Conservation (phyloP, 2,797 vertebrate genomes). For the Acrossocheilus wenchowensis region DNA sequence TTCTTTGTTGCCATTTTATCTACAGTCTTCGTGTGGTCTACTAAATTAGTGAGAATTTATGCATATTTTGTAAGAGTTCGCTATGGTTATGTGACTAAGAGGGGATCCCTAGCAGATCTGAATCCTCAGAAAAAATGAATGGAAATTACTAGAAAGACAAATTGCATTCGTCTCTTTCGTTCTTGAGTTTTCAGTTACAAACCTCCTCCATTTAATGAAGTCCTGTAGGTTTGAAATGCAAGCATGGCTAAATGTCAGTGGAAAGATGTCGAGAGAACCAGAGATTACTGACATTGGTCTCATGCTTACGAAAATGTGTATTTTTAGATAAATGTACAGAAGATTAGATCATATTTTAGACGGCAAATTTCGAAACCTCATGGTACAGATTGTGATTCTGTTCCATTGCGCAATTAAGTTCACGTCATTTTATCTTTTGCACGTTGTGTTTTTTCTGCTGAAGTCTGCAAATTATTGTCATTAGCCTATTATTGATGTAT, state of each 20-base stretch:
- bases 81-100: constrained; percentile 19
- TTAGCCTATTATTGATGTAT: neutral
- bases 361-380: constrained; percentile 58
- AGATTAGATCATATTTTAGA: constrained; percentile 38
- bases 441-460: neutral
- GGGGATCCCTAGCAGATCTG: constrained; percentile 53
- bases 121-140: constrained; percentile 35
- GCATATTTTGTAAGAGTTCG: constrained; percentile 23
- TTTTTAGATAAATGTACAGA: constrained; percentile 49
- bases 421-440: neutral
- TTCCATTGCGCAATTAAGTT: constrained; percentile 23
- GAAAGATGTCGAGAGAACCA: constrained; percentile 67
- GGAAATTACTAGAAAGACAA: constrained; percentile 33
- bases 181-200: constrained; percentile 23
- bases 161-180: constrained; percentile 14
- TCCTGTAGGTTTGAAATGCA: constrained; percentile 64
- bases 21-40: constrained; percentile 3
- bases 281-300: constrained; percentile 70
- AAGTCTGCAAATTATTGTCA: neutral
- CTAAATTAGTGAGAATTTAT: constrained; percentile 26
- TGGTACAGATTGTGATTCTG: neutral
- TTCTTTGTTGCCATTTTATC: neutral
- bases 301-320: constrained; percentile 61
- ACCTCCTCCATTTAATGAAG: constrained; percentile 50
- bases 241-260: constrained; percentile 76